These are phyloP conservation scores for Heliconius charithonia DNA, from an alignment of 2,888 invertebrate species.

Conservation along the genomic window DNA sequence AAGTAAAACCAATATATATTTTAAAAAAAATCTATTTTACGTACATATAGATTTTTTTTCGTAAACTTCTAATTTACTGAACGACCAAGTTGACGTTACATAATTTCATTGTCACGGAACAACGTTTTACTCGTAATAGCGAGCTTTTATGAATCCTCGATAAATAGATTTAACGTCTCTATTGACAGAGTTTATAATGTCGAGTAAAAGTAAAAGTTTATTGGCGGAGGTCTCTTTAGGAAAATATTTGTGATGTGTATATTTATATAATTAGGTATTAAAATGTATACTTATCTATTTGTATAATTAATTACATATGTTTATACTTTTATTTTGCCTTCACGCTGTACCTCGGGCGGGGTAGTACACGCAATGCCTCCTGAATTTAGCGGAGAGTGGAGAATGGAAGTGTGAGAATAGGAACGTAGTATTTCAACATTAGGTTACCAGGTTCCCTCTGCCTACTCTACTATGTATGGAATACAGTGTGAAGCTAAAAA, in stretches of 20 bases:
- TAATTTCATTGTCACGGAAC: conserved; percentile 6
- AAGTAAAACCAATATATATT: no score
- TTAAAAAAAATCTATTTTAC: no score
- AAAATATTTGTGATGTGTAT: not conserved
- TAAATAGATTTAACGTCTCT: conserved; percentile 9
- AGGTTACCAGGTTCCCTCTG: no score
- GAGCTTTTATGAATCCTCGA: conserved; percentile 17
- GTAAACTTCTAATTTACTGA: conserved; percentile 1
- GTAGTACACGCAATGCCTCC: not conserved
- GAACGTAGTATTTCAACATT: no score
- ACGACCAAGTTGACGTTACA: not conserved
- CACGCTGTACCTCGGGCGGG: not conserved
- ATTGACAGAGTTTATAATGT: not conserved
- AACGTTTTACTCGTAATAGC: conserved; percentile 3
- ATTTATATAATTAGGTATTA: not conserved
- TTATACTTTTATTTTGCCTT: not conserved
- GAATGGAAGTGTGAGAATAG: no score
- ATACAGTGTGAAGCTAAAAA: no score
- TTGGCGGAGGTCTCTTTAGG: not conserved
- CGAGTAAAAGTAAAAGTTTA: not conserved
- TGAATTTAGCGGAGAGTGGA: no score
- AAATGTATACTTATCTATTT: not conserved
- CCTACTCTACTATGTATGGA: no score
- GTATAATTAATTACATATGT: no score
- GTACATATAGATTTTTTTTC: no score